Base-by-base conservation (phyloP, 2,113 vertebrate genomes). In the Daubentonia madagascariensis region DNA sequence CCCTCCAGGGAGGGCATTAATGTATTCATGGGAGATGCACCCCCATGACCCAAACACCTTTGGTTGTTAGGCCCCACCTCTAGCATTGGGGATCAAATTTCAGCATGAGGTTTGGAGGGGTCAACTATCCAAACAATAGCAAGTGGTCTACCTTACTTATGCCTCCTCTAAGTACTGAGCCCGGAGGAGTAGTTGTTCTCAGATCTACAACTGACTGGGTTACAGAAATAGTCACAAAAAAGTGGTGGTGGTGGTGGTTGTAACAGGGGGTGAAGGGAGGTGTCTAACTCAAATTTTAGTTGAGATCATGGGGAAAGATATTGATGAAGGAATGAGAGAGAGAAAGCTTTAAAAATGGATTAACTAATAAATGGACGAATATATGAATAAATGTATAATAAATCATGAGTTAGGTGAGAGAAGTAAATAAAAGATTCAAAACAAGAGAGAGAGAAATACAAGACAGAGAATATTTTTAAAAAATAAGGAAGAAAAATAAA, bases 401-500 rank as follows among this genome's bases (percentile, higher is more conserved):
- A 89, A 86, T 83, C 30, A 63, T 83, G 54, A 17, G 8, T 37
- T 72, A 72, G 50, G 80, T 79, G 70, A 94, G 10, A 61, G 22
- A 75, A 70, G 35, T 89, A 52, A 89, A 78, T 45, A 78, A 54
- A 50, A 48, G 5, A 12, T 59, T 86, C 70, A 75, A 92, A 59
- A 45, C 43, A 89, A 96, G 18, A 30, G 8, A 85, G 68, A 92
- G 90, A 23, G 13, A 52, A 80, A 72, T 61, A 76, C 0, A 61
- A 48, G 25, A 72, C 25, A 57, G 12, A 32, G 18, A 65, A 81
- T 23, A 30, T 9, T 70, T 89, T 92, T 50, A 30, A 59, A 59
- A 93, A 96, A 43, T 35, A 79, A 96, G 48, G 23, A 67, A 63
- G 16, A 52, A 96, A 67, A 81, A 65, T 50, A 40, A 92, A 96